Conservation (phyloP, 2,113 vertebrate genomes). For the Elaphurus davidianus region DNA sequence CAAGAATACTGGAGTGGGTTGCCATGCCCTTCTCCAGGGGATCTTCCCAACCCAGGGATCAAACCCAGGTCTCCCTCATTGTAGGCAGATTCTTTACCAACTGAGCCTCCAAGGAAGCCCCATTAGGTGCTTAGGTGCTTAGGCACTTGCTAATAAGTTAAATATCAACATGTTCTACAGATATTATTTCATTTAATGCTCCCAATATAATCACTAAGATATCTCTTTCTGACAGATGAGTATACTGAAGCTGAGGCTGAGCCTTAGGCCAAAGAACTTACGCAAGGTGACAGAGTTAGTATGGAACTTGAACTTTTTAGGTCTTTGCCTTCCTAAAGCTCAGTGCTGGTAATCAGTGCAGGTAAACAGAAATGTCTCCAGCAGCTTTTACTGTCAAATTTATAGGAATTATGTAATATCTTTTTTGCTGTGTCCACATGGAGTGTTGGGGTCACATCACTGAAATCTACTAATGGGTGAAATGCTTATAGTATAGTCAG, state of each 20-base stretch:
- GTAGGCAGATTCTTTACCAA: background rate
- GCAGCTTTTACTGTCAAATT: background rate
- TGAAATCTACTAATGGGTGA: constrained; percentile 28
- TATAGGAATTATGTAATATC: background rate
- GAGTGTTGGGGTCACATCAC: constrained; percentile 25
- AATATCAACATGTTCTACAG: background rate
- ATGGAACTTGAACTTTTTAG: background rate
- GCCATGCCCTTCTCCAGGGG: background rate
- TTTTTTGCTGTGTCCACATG: background rate
- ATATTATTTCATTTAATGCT: background rate
- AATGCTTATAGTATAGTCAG: background rate
- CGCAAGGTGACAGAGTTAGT: background rate
- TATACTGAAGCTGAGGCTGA: background rate
- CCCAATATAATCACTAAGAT: background rate
- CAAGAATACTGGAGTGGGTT: background rate
- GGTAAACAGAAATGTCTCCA: background rate
- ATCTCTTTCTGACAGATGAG: background rate
- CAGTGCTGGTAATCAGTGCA: background rate
- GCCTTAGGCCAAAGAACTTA: background rate
- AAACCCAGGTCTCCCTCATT: background rate
- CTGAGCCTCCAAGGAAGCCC: background rate
- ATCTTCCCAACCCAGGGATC: background rate
- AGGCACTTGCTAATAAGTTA: background rate
- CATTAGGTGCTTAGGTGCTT: background rate
- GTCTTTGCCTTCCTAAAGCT: background rate